A percentile compares a stretch with the other conserved stretches of the same genome.
Conservation (phyloP, 2,888 invertebrate species). For the Peribatodes rhomboidaria region DNA sequence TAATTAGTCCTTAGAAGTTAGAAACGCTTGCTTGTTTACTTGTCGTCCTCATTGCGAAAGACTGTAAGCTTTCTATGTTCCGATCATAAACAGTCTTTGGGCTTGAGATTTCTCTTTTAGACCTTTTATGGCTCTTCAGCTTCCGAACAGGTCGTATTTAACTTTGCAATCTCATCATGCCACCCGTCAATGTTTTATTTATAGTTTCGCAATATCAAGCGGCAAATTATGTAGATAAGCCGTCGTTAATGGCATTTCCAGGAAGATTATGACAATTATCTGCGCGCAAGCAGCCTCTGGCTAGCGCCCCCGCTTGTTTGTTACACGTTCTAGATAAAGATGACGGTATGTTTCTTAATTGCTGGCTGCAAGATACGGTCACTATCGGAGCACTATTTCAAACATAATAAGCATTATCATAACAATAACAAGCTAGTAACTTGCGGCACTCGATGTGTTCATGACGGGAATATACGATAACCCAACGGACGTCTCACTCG, state of each 20-base stretch:
- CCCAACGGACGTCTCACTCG: conserved; percentile 60
- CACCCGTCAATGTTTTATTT: conserved; percentile 29
- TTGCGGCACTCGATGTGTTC: conserved; percentile 69
- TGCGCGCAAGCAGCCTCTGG: conserved; percentile 55
- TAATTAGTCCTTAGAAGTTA: conserved; percentile 30
- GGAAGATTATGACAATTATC: conserved; percentile 68
- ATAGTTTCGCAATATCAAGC: conserved; percentile 31
- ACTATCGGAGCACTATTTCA: conserved; percentile 81
- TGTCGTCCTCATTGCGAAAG: conserved; percentile 22
- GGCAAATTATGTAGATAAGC: conserved; percentile 40
- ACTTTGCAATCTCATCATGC: conserved; percentile 15
- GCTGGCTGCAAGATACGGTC: conserved; percentile 78
- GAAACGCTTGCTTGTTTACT: conserved; percentile 9
- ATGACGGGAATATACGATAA: conserved; percentile 64
- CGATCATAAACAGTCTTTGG: conserved; percentile 12
- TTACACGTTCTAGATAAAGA: conserved; percentile 67
- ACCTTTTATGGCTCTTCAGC: conserved; percentile 12
- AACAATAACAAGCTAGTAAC: conserved; percentile 82
- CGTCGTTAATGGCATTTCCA: conserved; percentile 57
- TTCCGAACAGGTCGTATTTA: conserved; percentile 15
- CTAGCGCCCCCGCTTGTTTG: conserved; percentile 64
- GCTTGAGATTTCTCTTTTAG: conserved; percentile 21
- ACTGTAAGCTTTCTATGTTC: conserved; percentile 19
- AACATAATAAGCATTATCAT: conserved; percentile 85
- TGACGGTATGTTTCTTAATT: conserved; percentile 79